Base-by-base conservation (phyloP, 2,113 vertebrate species). In the Otocyon megalotis region DNA sequence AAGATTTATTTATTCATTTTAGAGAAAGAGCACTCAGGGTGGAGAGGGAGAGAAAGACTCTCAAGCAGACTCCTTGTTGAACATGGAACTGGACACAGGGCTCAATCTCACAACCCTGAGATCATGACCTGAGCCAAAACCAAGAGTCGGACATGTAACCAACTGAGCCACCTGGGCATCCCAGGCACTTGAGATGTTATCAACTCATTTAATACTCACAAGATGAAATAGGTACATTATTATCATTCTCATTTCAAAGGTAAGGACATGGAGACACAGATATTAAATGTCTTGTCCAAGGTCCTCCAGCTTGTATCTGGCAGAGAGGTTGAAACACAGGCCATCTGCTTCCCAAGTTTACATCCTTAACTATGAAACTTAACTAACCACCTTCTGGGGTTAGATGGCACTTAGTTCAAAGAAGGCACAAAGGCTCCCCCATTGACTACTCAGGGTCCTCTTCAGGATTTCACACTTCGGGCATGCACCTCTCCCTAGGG, bases 181-280 rank as follows among this genome's bases (percentile, higher is more conserved):
- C 67, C 67, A 35, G 0, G 17, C 35, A 58, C 19, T 69, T 88
- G 63, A 92, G 37, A 88, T 65, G 1, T 62, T 83, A 92, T 62
- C 85, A 60, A 53, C 58, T 88, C 50, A 69, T 77, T 82, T 50
- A 60, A 65, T 86, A 65, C 24, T 83, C 37, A 77, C 65, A 91
- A 60, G 53, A 77, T 37, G 20, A 50, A 63, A 54, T 69, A 67
- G 65, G 58, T n/a, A 43, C 63, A 1, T 79, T 54, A 48, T 77
- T 63, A 91, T 54, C 74, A 79, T 90, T 94, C 19, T 87, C 35
- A 58, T 91, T 81, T 87, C 35, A 74, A 91, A 83, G 26, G 32
- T 69, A 8, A 76, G 30, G 54, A 67, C 58, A 37, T 92, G 67
- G 62, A 96, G 50, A 50, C 24, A 35, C 28, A 58, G 58, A 50